Percentiles rank a stretch among this genome's conserved stretches.
Evolutionary conservation across 2,113 vertebrate genomes (phyloP).

Genomic region (Camarhynchus parvulus): DNA sequence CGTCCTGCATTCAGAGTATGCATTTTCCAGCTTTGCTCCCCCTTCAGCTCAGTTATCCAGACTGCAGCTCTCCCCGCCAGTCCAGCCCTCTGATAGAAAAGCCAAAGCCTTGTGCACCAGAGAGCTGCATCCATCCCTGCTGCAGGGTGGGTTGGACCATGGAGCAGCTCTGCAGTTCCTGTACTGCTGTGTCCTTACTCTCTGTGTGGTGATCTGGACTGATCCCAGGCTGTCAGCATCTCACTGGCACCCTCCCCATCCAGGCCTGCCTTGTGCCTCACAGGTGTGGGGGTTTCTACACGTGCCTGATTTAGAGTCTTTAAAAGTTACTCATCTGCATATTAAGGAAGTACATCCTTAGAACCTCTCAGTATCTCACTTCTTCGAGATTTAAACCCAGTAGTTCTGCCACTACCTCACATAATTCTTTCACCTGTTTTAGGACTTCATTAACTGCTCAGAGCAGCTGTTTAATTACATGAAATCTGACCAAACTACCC

Average conservation of each 20-base stretch:
- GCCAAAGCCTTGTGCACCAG: neutral
- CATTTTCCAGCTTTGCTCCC: neutral
- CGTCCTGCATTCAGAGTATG: neutral
- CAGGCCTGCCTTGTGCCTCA: neutral
- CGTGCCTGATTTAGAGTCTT: neutral
- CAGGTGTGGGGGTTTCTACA: accelerated
- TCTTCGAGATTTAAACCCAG: neutral
- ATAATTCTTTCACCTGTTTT: neutral
- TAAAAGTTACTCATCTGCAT: neutral
- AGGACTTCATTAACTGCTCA: neutral
- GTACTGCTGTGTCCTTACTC: neutral
- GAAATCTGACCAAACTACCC: neutral
- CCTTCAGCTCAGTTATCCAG: neutral
- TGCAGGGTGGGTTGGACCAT: neutral
- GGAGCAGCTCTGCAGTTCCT: neutral
- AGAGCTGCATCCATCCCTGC: neutral
- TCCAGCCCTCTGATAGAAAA: accelerated
- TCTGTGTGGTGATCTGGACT: neutral
- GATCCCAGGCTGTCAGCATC: neutral
- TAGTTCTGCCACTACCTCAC: neutral
- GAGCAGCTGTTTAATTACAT: neutral
- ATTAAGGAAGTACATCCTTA: neutral
- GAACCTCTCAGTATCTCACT: neutral
- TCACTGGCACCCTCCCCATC: neutral
- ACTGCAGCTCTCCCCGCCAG: neutral